Base-by-base conservation (phyloP, 2,888 invertebrate genomes). In the Scaptomyza caliginosa region DNA sequence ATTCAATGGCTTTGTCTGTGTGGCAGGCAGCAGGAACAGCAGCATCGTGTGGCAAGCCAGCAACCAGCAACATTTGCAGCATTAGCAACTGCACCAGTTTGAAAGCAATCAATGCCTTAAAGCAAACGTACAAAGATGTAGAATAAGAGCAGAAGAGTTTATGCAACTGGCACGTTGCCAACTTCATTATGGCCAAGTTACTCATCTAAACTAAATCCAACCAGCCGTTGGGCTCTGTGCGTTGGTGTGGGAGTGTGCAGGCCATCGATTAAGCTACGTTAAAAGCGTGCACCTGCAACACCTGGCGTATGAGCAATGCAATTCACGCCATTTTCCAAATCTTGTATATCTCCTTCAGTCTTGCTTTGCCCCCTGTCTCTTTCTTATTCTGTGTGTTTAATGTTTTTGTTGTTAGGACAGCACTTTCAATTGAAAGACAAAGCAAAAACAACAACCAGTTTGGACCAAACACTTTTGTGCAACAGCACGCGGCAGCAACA, bases 1-100 rank as follows among this genome's bases (percentile, higher is more conserved):
- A 86, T 81, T 67, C 84, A 77, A 83, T 86, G 86, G 86, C 66
- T 74, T 67, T 82, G 79, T 66, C 79, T 65, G 30, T 34, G 28
- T 40, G 51, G 50, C 63, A 62, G 28, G 45, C 19, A 16, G 13
- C 28, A 19, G 13, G 16, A 48, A 16, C 39, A 28, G 23, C 49
- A 30, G 39, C 46, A 26, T 19, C 64, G 32, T 23, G 17, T 30
- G 45, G 62, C 62, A 43, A 43, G 26, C 43, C 16, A n/a, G 28
- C 45, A 60, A n/a, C 17, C 54, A 24, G 45, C 30, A 24, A 38
- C 34, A 39, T 48, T 26, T 17, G 8, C 36, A 28, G 32, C 30
- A 28, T 55, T 34, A 11, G 38, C 38, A 13, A 48, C 38, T n/a
- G 38, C 50, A 23, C 23, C 30, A 30, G 34, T 7, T 19, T 24